Percentiles rank a stretch among this genome's conserved stretches.
phyloP scores from a whole-genome alignment of 2,797 vertebrate species.

The Muscicapa striata region DNA sequence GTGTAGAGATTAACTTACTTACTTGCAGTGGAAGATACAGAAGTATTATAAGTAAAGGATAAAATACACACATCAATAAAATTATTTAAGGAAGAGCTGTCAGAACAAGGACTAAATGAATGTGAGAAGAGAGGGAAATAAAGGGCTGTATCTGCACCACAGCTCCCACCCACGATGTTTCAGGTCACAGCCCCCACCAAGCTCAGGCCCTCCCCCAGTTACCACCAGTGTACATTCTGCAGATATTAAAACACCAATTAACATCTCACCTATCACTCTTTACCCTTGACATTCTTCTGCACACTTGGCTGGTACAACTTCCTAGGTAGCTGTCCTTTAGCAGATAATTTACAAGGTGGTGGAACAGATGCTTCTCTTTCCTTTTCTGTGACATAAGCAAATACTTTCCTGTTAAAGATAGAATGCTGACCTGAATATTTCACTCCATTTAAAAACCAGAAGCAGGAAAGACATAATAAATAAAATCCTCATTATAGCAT shows the following conservation, averaged over 20 bases:
- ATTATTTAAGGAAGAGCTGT: neutral
- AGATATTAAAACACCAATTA: neutral
- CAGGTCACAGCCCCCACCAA: neutral
- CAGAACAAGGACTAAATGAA: neutral
- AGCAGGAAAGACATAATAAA: neutral
- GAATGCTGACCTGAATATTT: neutral
- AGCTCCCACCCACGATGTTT: neutral
- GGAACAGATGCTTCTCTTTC: neutral
- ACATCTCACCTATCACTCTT: neutral
- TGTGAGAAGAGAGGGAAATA: neutral
- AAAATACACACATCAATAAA: neutral
- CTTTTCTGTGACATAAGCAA: neutral
- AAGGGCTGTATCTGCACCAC: neutral
- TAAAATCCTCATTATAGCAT: neutral
- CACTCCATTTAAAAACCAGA: neutral
- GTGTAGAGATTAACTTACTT: neutral
- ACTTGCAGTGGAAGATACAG: neutral
- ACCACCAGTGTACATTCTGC: neutral
- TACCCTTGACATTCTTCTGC: neutral
- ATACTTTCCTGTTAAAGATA: neutral
- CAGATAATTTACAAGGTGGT: neutral
- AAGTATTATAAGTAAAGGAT: neutral
- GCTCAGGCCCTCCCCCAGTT: neutral
- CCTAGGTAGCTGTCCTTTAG: neutral
- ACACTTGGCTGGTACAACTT: neutral